A percentile compares a stretch with the other conserved stretches of the same genome.
Conservation (phyloP, 2,888 invertebrate genomes). For the Andrena minutula region DNA sequence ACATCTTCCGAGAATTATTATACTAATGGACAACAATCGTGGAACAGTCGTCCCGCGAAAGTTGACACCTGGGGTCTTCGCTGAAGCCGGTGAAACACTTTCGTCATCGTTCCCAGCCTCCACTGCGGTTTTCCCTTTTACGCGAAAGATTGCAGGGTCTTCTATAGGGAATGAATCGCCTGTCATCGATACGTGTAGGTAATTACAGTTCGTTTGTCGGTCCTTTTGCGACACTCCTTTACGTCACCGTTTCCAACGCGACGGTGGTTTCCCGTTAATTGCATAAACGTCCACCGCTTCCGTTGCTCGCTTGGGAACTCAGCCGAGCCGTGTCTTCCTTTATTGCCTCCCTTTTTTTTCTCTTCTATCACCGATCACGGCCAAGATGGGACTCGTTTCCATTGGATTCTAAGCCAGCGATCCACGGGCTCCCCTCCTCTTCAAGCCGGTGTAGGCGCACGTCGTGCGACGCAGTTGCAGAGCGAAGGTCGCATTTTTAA, state of each 20-base stretch:
- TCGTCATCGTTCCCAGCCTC: background rate
- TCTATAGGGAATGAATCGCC: constrained; percentile 12
- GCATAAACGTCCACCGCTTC: constrained; percentile 29
- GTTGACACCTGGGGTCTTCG: background rate
- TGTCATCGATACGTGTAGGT: constrained; percentile 21
- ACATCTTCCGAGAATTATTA: background rate
- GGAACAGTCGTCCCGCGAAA: background rate
- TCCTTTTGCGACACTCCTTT: constrained; percentile 19
- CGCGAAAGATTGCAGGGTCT: background rate
- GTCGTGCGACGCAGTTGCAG: constrained; percentile 62
- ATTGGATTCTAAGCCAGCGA: constrained; percentile 17
- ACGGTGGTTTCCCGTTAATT: constrained; percentile 46
- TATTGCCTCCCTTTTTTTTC: constrained; percentile 5
- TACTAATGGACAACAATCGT: background rate
- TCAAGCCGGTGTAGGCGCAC: constrained; percentile 29
- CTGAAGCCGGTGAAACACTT: background rate
- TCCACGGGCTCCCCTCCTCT: background rate
- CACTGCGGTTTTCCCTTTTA: constrained; percentile 16
- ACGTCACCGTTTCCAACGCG: constrained; percentile 30
- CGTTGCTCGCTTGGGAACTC: constrained; percentile 15
- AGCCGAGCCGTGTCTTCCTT: constrained; percentile 9
- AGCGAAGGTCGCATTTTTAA: constrained; percentile 77
- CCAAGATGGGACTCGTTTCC: constrained; percentile 25
- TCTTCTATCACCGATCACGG: constrained; percentile 9
- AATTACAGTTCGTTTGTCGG: constrained; percentile 19